Conservation (phyloP, 2,113 vertebrate genomes). For the Carassius carassius region DNA sequence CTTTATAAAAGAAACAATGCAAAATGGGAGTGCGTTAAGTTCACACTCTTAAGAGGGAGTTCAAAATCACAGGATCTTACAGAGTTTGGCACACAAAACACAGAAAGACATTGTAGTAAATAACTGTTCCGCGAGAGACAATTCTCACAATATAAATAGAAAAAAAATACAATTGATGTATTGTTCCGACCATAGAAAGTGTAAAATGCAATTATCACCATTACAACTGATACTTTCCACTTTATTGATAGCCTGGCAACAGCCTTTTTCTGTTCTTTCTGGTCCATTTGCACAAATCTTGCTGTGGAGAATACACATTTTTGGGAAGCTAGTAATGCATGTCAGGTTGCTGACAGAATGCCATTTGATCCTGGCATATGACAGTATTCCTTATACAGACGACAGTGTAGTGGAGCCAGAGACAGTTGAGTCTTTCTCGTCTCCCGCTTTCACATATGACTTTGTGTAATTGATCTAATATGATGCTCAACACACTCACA, state of each 20-base stretch:
- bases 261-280: not conserved
- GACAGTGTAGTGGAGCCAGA: constrained; percentile 15
- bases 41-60: constrained; percentile 17
- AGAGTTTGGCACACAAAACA: constrained; percentile 8
- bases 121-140: not conserved
- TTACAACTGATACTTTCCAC: not conserved
- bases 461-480: constrained; percentile 35
- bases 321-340: not conserved
- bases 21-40: not conserved
- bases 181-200: constrained; percentile 1
- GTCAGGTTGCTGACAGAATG: constrained; percentile 25
- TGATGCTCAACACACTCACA: constrained; percentile 19
- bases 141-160: not conserved
- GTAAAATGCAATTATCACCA: constrained; percentile 33
- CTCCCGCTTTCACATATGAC: constrained; percentile 14
- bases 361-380: constrained; percentile 42
- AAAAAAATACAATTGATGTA: constrained; percentile 9
- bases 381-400: constrained; percentile 24
- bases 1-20: constrained; percentile 7
- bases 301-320: not conserved
- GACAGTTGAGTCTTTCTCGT: constrained; percentile 23
- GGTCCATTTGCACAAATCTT: not conserved
- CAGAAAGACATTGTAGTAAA: not conserved
- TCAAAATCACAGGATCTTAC: constrained; percentile 4
- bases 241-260: not conserved